Evolutionary conservation across 2,113 vertebrate species (phyloP).

Genomic region (Varanus komodoensis): DNA sequence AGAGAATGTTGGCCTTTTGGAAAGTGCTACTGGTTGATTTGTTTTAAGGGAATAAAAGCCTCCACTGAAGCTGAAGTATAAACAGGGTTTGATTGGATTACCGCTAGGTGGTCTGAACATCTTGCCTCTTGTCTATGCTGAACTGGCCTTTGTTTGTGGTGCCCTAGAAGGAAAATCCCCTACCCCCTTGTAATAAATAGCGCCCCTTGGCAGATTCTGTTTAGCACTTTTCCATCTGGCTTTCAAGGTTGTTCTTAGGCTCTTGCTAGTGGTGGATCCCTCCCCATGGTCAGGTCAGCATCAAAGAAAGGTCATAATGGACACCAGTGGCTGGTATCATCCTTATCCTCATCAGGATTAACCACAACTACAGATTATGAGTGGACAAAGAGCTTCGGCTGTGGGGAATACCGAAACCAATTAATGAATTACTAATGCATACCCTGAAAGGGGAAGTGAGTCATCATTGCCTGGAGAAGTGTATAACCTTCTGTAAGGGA

Average conservation of each 20-base stretch:
- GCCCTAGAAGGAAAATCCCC: neutral
- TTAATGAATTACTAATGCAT: neutral
- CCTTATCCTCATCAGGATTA: neutral
- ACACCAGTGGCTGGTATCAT: neutral
- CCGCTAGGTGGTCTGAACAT: neutral
- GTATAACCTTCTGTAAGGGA: neutral
- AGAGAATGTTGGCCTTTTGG: neutral
- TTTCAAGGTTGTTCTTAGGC: neutral
- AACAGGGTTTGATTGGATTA: neutral
- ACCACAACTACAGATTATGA: neutral
- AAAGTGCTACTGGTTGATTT: neutral
- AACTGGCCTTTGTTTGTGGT: neutral
- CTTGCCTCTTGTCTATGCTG: neutral
- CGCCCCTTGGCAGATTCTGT: neutral
- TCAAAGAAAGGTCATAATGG: neutral
- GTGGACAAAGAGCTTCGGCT: too few relatives aligned
- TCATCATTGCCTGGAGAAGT: neutral
- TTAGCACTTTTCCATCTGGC: neutral
- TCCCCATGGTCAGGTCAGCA: neutral
- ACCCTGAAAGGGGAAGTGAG: neutral
- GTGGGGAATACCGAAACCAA: too few relatives aligned
- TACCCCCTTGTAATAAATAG: neutral
- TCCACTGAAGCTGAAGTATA: neutral
- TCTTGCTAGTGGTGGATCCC: neutral
- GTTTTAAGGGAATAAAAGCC: neutral